phyloP scores from a whole-genome alignment of 2,797 vertebrate genomes.

The Threskiornis aethiopicus region DNA sequence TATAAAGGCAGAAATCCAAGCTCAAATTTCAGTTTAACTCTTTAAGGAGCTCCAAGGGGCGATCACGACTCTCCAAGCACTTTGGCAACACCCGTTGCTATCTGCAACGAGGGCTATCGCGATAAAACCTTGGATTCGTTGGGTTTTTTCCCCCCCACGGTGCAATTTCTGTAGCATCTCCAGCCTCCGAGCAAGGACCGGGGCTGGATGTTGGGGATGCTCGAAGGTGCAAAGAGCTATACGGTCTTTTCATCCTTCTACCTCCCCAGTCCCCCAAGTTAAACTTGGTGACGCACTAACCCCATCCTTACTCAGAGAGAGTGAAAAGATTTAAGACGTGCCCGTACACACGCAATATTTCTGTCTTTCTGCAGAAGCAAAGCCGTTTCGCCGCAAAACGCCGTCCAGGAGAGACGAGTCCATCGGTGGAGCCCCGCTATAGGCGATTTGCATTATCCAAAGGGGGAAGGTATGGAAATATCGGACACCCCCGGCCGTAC shows the following conservation, averaged over 20 bases:
- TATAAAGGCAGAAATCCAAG: neutral
- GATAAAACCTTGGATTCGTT: neutral
- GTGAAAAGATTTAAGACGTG: neutral
- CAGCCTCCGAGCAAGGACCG: neutral
- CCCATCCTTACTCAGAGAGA: neutral
- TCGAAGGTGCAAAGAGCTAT: neutral
- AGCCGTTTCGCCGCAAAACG: neutral
- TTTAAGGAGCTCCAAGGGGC: neutral
- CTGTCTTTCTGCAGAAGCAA: neutral
- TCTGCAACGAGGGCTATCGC: neutral
- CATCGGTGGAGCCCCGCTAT: rapidly evolving
- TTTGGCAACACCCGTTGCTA: neutral
- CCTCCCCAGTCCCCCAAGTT: too few species aligned
- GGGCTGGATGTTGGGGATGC: neutral
- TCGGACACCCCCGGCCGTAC: rapidly evolving
- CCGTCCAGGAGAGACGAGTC: rapidly evolving
- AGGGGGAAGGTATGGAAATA: neutral
- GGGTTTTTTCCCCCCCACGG: rapidly evolving
- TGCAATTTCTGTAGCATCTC: neutral
- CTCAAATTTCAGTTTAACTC: neutral
- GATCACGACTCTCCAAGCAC: rapidly evolving
- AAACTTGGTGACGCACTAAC: neutral
- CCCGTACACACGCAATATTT: rapidly evolving
- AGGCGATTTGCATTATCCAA: neutral
- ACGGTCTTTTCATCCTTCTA: rapidly evolving